Evolutionary conservation across 2,888 invertebrate species (phyloP), one percentile per base, ranked within the genome.

Genomic region (Metalampra italica): DNA sequence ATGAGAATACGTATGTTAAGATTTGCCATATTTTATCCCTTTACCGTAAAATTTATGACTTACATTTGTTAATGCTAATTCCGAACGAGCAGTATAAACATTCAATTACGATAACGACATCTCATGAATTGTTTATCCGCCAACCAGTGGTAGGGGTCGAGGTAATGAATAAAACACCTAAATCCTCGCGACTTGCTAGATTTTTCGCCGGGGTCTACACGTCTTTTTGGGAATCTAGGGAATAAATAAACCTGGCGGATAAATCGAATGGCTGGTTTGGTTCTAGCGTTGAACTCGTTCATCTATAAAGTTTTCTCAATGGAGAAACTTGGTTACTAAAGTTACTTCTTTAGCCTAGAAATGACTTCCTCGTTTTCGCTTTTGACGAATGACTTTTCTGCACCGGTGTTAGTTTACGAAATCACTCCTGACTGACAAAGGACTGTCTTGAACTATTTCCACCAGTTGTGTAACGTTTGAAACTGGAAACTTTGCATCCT

Each of bases 111-210:
- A 22, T 29, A 50, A 43, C 32, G 43, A 50, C 39, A 44, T 46
- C 40, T 29, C 44, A 47, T 50, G 50, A 50, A 50, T 46, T 41
- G 46, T 50, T 50, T 39, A 47, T 51, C 36, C 30, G 38, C 7
- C 5, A 13, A 37, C 29, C n/a, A 37, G 11, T 52, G 42, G 52
- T 52, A 46, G 49, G 43, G 49, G 46, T 32, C n/a, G 13, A 45
- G 49, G 49, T 42, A 52, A 52, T 52, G 52, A 52, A 52, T 52
- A 52, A 52, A 52, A 52, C 46, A 52, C 47, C 44, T 45, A 45
- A 52, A 52, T 52, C 52, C 45, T 29, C 40, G 47, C 22, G 45
- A 39, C 40, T 46, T 41, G 44, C 12, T 32, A 52, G 49, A 49
- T 52, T 52, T 46, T 46, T 49, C 49, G 44, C 49, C 30, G 22